phyloP scores from a whole-genome alignment of 2,113 vertebrate species.

The Prinia subflava region DNA sequence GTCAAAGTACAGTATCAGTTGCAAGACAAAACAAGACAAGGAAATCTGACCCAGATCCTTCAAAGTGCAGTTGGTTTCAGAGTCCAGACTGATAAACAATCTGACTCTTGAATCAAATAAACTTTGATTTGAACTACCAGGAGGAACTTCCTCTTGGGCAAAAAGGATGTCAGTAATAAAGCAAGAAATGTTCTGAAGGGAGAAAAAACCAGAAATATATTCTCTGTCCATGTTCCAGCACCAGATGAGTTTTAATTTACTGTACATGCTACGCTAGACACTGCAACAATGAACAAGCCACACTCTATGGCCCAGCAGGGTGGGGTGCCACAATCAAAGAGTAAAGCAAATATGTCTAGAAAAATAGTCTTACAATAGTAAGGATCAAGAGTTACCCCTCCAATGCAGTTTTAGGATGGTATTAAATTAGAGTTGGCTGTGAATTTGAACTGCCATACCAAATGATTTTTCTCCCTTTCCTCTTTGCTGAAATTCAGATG shows the following conservation, averaged over 20 bases:
- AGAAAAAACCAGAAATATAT: not conserved
- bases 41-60: not conserved
- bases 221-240: not conserved
- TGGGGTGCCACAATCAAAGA: not conserved
- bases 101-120: not conserved
- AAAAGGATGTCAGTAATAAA: not conserved
- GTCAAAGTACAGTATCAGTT: not conserved
- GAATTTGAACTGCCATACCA: not conserved
- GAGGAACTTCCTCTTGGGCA: not conserved
- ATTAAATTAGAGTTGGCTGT: not conserved
- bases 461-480: not conserved
- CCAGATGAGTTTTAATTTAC: not conserved
- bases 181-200: not conserved
- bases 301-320: not conserved
- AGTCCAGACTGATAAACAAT: not conserved
- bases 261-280: not conserved
- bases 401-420: not conserved
- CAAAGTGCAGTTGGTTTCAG: not conserved
- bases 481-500: not conserved
- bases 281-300: not conserved
- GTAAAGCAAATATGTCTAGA: not conserved
- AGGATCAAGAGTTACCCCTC: not conserved
- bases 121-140: not conserved
- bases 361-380: not conserved
- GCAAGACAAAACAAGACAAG: not conserved